Evolutionary conservation across 2,113 vertebrate genomes (phyloP).

Genomic region (Mus spicilegus): DNA sequence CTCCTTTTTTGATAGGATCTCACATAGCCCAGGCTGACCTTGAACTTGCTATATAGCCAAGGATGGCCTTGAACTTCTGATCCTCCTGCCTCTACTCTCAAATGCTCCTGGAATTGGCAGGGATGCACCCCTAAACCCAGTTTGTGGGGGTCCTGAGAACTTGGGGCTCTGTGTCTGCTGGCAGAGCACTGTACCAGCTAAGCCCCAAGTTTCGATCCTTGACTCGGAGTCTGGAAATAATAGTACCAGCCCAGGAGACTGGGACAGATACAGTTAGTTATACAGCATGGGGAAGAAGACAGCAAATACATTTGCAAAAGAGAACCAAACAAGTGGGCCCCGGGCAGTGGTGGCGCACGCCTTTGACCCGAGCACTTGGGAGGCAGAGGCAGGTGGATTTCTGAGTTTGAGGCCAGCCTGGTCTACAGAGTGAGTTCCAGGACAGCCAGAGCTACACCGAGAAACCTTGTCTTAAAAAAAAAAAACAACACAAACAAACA

Average conservation of each 20-base stretch:
- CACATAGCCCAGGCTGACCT: no score
- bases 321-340: no score
- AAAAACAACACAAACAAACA: no score
- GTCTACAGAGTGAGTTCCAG: no score
- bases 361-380: no score
- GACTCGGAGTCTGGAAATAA: background rate
- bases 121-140: background rate
- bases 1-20: background rate
- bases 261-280: background rate
- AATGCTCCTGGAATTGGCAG: background rate
- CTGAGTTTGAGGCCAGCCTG: no score
- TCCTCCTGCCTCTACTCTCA: no score
- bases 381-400: no score
- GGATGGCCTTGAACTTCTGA: background rate
- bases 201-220: background rate
- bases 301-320: background rate
- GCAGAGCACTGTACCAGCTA: background rate
- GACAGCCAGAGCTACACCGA: no score
- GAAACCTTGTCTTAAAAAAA: no score
- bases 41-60: background rate
- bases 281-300: no score
- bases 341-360: no score
- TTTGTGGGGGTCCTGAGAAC: background rate
- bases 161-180: background rate
- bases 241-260: background rate